Evolutionary conservation across 2,113 vertebrate genomes (phyloP), one percentile per base, ranked within the genome.

Genomic region (Coreoperca whiteheadi): DNA sequence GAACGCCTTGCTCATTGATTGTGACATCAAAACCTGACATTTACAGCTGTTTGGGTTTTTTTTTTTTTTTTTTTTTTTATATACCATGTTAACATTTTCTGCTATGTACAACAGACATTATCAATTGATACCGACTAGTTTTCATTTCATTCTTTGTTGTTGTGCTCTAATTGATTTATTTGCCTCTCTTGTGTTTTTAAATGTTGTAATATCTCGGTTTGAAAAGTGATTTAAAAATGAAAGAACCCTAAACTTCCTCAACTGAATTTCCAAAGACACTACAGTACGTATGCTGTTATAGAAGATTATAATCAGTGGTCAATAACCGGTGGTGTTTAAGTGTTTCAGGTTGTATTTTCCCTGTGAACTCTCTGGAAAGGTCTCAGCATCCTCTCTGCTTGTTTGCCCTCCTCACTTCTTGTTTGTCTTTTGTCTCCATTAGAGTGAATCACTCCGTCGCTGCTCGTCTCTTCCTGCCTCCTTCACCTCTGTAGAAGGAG

Each of bases 401-500:
- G 63, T 51, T 59, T 30, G 23, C 18, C 23, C 48, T 43, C 63
- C 9, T 63, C 30, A 12, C 71, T 68, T 70, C 43, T 79, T 59
- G 9, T 21, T 43, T 32, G 64, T 64, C 30, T 21, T 75, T 70
- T 21, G 23, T 50, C 53, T 48, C 5, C 2, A 41, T 64, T 11
- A 6, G 48, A 7, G 20, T n/a, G 4, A 23, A 28, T 14, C 32
- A 5, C 56, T 59, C 25, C 25, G 32, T 8, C 60, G 4, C 63
- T 12, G 50, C 50, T 32, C 51, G 0, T 46, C 59, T 72, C 43
- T 59, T 65, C 39, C 83, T 59, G 65, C 21, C 59, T 65, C 46
- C 70, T 66, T 77, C 82, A 63, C 70, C 43, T 73, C 63, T 0
- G 30, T 15, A n/a, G 9, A 2, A 3, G 14, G 60, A 85, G 65